Percentiles rank a stretch among this genome's conserved stretches.
Evolutionary conservation across 2,113 vertebrate species (phyloP).

Genomic region (Urocolius indicus): DNA sequence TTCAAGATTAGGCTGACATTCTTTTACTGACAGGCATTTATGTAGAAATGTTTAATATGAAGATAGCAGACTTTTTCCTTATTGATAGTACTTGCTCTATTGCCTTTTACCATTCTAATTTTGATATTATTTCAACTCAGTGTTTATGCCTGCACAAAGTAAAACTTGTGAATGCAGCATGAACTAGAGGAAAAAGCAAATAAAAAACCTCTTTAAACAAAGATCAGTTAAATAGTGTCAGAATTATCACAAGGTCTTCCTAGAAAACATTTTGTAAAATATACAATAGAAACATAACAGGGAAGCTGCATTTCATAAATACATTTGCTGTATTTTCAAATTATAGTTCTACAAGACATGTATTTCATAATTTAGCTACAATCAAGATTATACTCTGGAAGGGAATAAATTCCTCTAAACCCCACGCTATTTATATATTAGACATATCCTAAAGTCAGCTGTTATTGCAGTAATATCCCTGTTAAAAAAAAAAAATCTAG

Average conservation of each 20-base stretch:
- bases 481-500: neutral
- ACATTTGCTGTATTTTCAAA: neutral
- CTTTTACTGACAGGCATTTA: neutral
- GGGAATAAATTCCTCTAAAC: neutral
- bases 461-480: neutral
- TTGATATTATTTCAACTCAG: neutral
- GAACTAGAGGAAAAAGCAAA: neutral
- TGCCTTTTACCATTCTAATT: neutral
- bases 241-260: neutral
- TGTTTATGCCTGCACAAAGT: neutral
- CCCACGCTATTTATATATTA: fast-evolving
- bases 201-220: constrained; percentile 4
- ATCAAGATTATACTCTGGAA: neutral
- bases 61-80: neutral
- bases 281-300: neutral
- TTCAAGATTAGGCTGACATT: neutral
- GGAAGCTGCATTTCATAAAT: neutral
- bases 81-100: neutral
- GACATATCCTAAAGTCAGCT: neutral
- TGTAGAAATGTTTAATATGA: neutral
- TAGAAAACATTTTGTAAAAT: neutral
- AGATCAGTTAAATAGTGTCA: neutral
- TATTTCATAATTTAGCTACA: neutral
- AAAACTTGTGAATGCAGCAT: neutral
- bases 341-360: neutral